Conservation (phyloP, 2,888 invertebrate species). For the Cremastobaeus sp. region DNA sequence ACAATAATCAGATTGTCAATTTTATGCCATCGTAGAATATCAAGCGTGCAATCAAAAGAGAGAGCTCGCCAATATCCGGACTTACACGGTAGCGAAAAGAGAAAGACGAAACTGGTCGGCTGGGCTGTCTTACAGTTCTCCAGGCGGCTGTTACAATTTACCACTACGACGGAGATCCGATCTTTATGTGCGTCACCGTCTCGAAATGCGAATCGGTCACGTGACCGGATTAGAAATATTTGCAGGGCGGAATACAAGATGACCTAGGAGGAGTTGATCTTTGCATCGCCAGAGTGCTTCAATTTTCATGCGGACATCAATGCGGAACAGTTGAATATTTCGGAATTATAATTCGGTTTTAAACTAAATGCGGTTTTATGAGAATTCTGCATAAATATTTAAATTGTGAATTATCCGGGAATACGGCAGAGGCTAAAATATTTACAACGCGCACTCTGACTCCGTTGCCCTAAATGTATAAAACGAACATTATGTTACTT, state of each 20-base stretch:
- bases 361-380: slow-evolving; percentile 46
- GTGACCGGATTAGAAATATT: slow-evolving; percentile 38
- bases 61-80: neutral
- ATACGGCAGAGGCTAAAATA: slow-evolving; percentile 38
- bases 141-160: slow-evolving; percentile 36
- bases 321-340: slow-evolving; percentile 39
- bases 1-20: too few relatives aligned
- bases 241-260: slow-evolving; percentile 7
- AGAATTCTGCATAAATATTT: slow-evolving; percentile 47
- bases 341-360: slow-evolving; percentile 46
- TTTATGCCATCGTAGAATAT: too few relatives aligned
- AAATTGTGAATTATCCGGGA: slow-evolving; percentile 40
- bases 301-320: slow-evolving; percentile 20
- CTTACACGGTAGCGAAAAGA: neutral
- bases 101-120: slow-evolving; percentile 6
- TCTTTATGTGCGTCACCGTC: slow-evolving; percentile 15
- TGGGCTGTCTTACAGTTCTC: slow-evolving; percentile 26
- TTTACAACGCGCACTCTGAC: slow-evolving; percentile 19
- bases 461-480: slow-evolving; percentile 38
- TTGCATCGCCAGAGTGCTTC: slow-evolving; percentile 1
- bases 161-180: slow-evolving; percentile 9
- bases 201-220: slow-evolving; percentile 29
- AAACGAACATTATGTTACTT: slow-evolving; percentile 37
- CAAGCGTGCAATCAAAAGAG: neutral
- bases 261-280: slow-evolving; percentile 2